Conservation (phyloP, 2,797 vertebrate genomes). For the Morelia viridis region DNA sequence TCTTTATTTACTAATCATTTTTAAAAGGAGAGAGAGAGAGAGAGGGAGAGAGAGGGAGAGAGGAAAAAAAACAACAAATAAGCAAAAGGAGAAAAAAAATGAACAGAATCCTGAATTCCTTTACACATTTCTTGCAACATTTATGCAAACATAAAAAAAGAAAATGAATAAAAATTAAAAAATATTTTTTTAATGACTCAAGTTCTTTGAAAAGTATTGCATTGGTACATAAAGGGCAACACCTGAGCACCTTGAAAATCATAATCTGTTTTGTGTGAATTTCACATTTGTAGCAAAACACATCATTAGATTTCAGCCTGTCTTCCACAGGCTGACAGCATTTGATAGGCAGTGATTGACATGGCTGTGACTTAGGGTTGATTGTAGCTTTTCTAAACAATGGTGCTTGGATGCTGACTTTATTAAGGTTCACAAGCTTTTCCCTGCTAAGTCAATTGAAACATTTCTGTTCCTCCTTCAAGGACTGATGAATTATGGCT, state of each 20-base stretch:
- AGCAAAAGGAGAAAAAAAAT: no score
- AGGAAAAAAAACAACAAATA: no score
- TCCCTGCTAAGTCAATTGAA: conserved; percentile 26
- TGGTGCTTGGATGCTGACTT: conserved; percentile 15
- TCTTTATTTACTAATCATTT: no score
- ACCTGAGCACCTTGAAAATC: conserved; percentile 10
- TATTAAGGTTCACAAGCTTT: conserved; percentile 35
- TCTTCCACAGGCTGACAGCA: conserved; percentile 29
- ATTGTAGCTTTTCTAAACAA: conserved; percentile 24
- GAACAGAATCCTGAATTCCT: no score
- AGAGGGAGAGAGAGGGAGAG: no score
- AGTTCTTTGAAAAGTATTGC: conserved; percentile 24
- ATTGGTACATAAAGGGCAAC: not conserved
- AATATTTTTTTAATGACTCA: conserved; percentile 20
- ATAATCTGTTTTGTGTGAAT: conserved; percentile 10
- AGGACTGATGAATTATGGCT: not conserved
- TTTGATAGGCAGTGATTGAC: conserved; percentile 14
- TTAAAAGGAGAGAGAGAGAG: no score
- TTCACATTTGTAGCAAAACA: conserved; percentile 14
- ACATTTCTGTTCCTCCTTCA: conserved; percentile 25
- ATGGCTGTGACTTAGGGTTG: conserved; percentile 1
- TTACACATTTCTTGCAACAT: no score
- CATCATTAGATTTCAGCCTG: conserved; percentile 41
- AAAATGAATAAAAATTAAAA: not conserved
- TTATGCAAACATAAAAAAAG: not conserved